phyloP scores from a whole-genome alignment of 2,888 invertebrate genomes.

The Orthosia gracilis region DNA sequence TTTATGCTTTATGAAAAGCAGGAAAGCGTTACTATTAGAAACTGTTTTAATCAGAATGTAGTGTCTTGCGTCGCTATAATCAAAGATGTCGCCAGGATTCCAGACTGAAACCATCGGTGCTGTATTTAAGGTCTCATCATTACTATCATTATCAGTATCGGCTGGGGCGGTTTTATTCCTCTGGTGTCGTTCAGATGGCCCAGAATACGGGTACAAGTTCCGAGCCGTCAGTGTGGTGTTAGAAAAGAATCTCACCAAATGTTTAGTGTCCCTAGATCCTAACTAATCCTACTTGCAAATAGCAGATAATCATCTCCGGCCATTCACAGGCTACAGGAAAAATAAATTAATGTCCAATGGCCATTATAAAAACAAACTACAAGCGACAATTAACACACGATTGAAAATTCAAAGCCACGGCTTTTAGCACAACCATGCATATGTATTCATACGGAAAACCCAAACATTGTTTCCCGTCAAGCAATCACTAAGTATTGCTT shows the following conservation, averaged over 20 bases:
- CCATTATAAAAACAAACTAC: conserved; percentile 33
- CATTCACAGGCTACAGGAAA: conserved; percentile 22
- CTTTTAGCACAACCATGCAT: conserved; percentile 38
- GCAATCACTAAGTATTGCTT: conserved; percentile 30
- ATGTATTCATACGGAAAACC: conserved; percentile 51
- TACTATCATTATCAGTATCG: no score
- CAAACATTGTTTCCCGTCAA: conserved; percentile 25
- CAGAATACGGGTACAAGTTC: background rate
- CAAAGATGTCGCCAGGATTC: background rate
- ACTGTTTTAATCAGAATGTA: background rate
- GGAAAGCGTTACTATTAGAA: background rate
- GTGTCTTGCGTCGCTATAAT: background rate
- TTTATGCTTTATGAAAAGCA: conserved; percentile 1
- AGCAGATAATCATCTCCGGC: background rate
- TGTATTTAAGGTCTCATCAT: background rate
- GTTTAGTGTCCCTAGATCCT: background rate
- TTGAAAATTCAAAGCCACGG: conserved; percentile 42
- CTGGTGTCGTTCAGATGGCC: background rate
- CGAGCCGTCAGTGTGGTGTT: background rate
- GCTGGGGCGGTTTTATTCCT: background rate
- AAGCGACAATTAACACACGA: conserved; percentile 40
- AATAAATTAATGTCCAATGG: conserved; percentile 29
- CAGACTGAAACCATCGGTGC: background rate
- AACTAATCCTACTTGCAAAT: background rate
- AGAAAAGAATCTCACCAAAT: background rate